phyloP scores from a whole-genome alignment of 2,797 vertebrate species.

The Picus viridis region DNA sequence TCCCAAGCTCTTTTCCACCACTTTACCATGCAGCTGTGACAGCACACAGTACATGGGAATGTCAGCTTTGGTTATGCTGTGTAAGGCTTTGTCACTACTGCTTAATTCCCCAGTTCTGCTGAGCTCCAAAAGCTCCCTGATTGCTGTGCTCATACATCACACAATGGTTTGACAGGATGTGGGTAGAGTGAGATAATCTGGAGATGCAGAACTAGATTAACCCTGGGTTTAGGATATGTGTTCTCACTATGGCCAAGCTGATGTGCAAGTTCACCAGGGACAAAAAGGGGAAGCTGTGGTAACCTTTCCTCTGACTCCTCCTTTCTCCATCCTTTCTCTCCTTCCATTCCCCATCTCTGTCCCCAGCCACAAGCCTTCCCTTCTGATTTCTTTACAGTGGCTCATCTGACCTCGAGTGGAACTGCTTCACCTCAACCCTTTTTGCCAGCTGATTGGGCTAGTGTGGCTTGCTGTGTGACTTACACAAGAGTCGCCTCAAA shows the following conservation, averaged over 20 bases:
- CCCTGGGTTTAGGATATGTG: background rate
- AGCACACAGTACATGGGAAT: background rate
- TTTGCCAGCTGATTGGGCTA: background rate
- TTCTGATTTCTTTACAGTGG: background rate
- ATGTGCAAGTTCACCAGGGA: background rate
- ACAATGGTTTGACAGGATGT: background rate
- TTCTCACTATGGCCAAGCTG: background rate
- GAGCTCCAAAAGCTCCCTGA: background rate
- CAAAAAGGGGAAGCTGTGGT: background rate
- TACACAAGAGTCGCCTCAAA: background rate
- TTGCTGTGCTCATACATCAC: background rate
- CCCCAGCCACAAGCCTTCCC: background rate
- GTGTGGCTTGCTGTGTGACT: background rate
- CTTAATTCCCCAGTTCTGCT: background rate
- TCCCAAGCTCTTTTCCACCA: background rate
- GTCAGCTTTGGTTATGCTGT: background rate
- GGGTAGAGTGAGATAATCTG: background rate
- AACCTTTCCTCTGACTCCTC: background rate
- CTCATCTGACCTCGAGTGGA: background rate
- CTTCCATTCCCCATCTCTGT: background rate
- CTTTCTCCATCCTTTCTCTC: background rate
- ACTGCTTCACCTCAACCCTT: background rate
- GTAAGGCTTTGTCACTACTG: background rate
- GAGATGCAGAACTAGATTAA: background rate
- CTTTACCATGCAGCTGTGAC: background rate